phyloP scores from a whole-genome alignment of 2,797 vertebrate genomes.

The Brotula barbata region DNA sequence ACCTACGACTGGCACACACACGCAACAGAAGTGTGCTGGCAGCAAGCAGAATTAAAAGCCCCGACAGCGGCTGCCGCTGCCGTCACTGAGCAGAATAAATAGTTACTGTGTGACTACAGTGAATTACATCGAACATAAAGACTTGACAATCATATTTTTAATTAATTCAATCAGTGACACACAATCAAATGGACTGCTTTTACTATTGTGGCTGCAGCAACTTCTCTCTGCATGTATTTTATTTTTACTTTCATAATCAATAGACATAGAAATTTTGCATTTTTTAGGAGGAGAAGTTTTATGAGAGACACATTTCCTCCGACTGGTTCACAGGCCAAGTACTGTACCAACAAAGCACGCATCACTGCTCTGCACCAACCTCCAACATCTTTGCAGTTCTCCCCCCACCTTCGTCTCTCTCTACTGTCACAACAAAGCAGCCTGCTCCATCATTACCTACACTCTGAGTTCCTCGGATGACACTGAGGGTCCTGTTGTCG shows the following conservation, averaged over 20 bases:
- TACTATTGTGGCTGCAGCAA: constrained; percentile 3
- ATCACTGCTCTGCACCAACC: constrained; percentile 32
- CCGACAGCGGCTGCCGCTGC: too few relatives aligned
- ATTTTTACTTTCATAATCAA: constrained; percentile 13
- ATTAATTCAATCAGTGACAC: constrained; percentile 59
- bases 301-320: constrained; percentile 18
- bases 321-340: constrained; percentile 42
- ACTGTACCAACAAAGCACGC: constrained; percentile 31
- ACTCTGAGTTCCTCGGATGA: constrained; percentile 33
- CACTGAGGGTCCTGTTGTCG: constrained; percentile 54
- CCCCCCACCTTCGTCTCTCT: constrained; percentile 7
- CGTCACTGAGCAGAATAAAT: constrained; percentile 18
- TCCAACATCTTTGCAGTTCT: constrained; percentile 26
- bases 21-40: not conserved
- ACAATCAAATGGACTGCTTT: constrained; percentile 32
- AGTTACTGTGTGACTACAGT: constrained; percentile 2
- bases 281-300: constrained; percentile 28
- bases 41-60: not conserved
- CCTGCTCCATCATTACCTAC: constrained; percentile 49
- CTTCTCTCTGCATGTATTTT: constrained; percentile 27
- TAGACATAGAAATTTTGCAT: constrained; percentile 20
- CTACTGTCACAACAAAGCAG: constrained; percentile 61
- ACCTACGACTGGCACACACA: constrained; percentile 28
- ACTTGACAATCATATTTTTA: constrained; percentile 51
- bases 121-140: constrained; percentile 36